phyloP scores from a whole-genome alignment of 2,113 vertebrate genomes.

The Caloenas nicobarica region DNA sequence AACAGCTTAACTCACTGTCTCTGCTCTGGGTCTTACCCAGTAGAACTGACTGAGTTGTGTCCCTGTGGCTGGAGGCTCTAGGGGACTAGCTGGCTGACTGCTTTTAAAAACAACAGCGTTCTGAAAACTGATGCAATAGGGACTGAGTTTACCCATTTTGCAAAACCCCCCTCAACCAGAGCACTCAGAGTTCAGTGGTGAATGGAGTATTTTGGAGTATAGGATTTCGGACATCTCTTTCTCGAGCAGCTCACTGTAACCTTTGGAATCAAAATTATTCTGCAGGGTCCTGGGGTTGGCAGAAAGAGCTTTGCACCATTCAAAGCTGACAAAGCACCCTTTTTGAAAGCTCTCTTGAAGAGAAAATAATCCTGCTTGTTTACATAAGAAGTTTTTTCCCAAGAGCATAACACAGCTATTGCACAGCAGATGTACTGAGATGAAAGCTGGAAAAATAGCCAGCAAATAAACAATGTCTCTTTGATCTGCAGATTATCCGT shows the following conservation, averaged over 20 bases:
- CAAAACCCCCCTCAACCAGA: neutral
- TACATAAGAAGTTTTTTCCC: constrained; percentile 58
- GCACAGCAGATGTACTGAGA: constrained; percentile 62
- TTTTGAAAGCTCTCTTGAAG: constrained; percentile 32
- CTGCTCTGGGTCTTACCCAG: neutral
- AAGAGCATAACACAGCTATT: constrained; percentile 48
- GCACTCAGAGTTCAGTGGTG: neutral
- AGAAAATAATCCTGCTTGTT: constrained; percentile 64
- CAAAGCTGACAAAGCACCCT: constrained; percentile 22
- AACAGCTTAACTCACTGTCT: neutral
- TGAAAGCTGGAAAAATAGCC: constrained; percentile 65
- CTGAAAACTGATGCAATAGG: neutral
- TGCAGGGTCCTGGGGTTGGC: constrained; percentile 3
- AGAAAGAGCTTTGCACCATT: constrained; percentile 24
- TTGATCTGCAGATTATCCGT: constrained; percentile 58
- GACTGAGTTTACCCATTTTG: neutral
- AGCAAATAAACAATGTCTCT: constrained; percentile 57
- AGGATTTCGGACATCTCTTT: constrained; percentile 34
- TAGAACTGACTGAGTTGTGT: neutral
- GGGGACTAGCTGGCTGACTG: neutral
- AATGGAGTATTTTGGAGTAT: neutral
- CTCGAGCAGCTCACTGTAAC: constrained; percentile 2
- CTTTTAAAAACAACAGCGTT: neutral
- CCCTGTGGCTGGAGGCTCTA: neutral
- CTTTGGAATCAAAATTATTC: constrained; percentile 35